Evolutionary conservation across 2,797 vertebrate species (phyloP).

Genomic region (Clarias pachynema): DNA sequence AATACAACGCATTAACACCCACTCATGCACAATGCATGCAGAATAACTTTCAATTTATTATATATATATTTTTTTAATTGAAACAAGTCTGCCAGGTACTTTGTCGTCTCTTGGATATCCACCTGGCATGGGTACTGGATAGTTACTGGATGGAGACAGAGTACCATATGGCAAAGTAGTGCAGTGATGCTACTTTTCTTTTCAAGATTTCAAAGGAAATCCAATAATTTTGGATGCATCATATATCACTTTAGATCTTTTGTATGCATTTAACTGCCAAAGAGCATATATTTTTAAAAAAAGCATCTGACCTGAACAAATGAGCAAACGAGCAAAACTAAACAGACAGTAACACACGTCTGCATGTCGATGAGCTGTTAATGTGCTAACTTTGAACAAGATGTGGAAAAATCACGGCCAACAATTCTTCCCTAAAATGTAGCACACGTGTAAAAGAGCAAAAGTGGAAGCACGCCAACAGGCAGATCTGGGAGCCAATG

Average conservation of each 20-base stretch:
- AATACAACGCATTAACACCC: neutral
- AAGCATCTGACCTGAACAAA: neutral
- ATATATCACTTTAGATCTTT: neutral
- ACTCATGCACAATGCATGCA: neutral
- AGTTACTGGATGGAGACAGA: neutral
- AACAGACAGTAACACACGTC: neutral
- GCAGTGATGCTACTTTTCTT: neutral
- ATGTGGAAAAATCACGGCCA: neutral
- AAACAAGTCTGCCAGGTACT: neutral
- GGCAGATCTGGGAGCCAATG: neutral
- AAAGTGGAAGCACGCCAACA: neutral
- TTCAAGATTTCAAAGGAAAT: neutral
- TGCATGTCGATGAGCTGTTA: neutral
- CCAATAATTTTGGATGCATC: neutral
- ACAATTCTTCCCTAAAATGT: neutral
- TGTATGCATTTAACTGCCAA: neutral
- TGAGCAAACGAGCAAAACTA: neutral
- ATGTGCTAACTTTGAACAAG: neutral
- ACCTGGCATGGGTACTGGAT: neutral
- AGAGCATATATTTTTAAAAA: neutral
- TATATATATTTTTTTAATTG: too few relatives aligned
- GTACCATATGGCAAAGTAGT: neutral
- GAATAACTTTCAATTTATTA: neutral
- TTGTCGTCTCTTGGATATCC: neutral
- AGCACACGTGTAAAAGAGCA: neutral